A percentile compares a stretch with the other conserved stretches of the same genome.
phyloP scores from a whole-genome alignment of 2,113 vertebrate genomes.

The Aegithalos caudatus region DNA sequence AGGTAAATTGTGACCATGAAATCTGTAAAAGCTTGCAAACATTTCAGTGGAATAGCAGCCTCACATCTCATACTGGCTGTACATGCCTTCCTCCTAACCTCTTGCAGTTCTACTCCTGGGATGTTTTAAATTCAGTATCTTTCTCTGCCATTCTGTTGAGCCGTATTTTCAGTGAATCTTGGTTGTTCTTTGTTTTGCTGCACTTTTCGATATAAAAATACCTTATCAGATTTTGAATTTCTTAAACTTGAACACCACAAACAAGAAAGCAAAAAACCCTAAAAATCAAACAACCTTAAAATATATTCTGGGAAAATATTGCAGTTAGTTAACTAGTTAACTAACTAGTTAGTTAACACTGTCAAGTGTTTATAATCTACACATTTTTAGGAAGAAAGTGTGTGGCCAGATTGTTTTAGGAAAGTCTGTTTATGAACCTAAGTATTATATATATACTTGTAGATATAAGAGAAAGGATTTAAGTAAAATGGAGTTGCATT shows the following conservation, averaged over 20 bases:
- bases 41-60: neutral
- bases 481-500: neutral
- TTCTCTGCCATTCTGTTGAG: neutral
- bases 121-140: neutral
- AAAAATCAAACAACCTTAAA: neutral
- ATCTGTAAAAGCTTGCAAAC: neutral
- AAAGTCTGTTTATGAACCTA: neutral
- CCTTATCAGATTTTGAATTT: neutral
- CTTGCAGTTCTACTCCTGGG: neutral
- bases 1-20: constrained; percentile 74
- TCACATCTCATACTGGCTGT: neutral
- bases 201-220: neutral
- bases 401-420: neutral
- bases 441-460: neutral
- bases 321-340: neutral
- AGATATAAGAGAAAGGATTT: neutral
- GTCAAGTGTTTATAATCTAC: neutral
- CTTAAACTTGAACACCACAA: neutral
- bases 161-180: neutral
- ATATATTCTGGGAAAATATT: neutral
- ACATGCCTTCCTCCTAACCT: neutral
- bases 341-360: neutral
- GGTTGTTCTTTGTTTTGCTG: neutral
- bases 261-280: neutral
- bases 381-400: neutral